Conservation (phyloP, 1,140 invertebrate genomes). For the Limonius californicus region DNA sequence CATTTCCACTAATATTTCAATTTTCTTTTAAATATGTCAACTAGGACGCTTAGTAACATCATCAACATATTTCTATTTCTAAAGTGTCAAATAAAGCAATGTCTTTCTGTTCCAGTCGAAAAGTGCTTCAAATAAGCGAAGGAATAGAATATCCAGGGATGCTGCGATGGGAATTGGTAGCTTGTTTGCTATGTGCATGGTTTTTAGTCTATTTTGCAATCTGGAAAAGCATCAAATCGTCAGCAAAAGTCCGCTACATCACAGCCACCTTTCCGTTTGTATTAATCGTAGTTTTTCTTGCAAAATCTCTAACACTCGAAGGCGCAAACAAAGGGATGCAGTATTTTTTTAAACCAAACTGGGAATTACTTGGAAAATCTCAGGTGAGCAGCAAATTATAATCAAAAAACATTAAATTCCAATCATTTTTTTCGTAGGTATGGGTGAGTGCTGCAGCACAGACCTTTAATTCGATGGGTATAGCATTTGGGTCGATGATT, state of each 20-base stretch:
- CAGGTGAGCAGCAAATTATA: constrained; percentile 55
- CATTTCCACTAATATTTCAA: neutral
- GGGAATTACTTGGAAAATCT: constrained; percentile 76
- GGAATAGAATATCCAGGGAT: constrained; percentile 79
- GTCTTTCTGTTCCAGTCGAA: constrained; percentile 58
- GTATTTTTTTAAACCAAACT: constrained; percentile 85
- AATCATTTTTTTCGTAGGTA: constrained; percentile 53
- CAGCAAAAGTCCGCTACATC: constrained; percentile 80
- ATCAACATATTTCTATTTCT: neutral
- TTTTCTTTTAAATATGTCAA: too few relatives aligned
- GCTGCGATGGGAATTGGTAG: constrained; percentile 81
- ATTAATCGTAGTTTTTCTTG: constrained; percentile 75
- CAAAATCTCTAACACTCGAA: constrained; percentile 73
- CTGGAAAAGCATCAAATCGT: constrained; percentile 88
- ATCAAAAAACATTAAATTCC: neutral
- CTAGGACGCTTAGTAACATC: too few relatives aligned
- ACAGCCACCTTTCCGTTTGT: constrained; percentile 83
- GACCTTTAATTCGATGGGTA: constrained; percentile 89
- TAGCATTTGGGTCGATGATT: constrained; percentile 89
- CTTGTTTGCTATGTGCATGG: constrained; percentile 83
- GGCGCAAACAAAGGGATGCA: constrained; percentile 74
- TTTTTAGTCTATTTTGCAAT: constrained; percentile 88
- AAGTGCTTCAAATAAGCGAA: constrained; percentile 75
- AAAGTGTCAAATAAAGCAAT: neutral
- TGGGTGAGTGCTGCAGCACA: constrained; percentile 91